phyloP scores from a whole-genome alignment of 2,888 invertebrate species.

The Laspeyria flexula region DNA sequence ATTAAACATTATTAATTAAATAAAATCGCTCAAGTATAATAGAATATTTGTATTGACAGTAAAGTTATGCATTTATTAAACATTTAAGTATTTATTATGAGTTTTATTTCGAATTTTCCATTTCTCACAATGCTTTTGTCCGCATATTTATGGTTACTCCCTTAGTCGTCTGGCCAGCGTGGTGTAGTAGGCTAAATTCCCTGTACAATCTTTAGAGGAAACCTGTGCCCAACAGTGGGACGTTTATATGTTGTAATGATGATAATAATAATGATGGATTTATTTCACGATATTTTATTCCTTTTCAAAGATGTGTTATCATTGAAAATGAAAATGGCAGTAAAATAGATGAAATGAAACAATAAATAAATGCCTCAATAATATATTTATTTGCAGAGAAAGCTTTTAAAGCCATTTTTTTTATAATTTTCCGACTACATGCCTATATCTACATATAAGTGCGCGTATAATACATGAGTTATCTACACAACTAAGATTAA shows the following conservation, averaged over 20 bases:
- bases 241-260: too few relatives aligned
- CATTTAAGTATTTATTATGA: conserved; percentile 45
- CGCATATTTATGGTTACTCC: too few relatives aligned
- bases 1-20: conserved; percentile 26
- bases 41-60: conserved; percentile 63
- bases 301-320: too few relatives aligned
- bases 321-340: too few relatives aligned
- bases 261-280: too few relatives aligned
- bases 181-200: too few relatives aligned
- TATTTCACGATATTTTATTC: too few relatives aligned
- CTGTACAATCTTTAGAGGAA: too few relatives aligned
- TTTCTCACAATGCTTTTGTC: too few relatives aligned
- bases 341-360: conserved; percentile 9
- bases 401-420: conserved; percentile 20
- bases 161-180: too few relatives aligned
- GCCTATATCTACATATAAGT: conserved; percentile 16
- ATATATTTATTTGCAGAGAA: conserved; percentile 46
- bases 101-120: conserved; percentile 30
- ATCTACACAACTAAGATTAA: neutral
- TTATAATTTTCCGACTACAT: conserved; percentile 58
- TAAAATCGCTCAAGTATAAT: conserved; percentile 47
- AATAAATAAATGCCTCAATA: conserved; percentile 24
- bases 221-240: too few relatives aligned
- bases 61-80: conserved; percentile 80
- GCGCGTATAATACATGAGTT: conserved; percentile 21